A percentile compares a stretch with the other conserved stretches of the same genome.
Evolutionary conservation across 2,113 vertebrate genomes (phyloP).

Genomic region (Prunella himalayana): DNA sequence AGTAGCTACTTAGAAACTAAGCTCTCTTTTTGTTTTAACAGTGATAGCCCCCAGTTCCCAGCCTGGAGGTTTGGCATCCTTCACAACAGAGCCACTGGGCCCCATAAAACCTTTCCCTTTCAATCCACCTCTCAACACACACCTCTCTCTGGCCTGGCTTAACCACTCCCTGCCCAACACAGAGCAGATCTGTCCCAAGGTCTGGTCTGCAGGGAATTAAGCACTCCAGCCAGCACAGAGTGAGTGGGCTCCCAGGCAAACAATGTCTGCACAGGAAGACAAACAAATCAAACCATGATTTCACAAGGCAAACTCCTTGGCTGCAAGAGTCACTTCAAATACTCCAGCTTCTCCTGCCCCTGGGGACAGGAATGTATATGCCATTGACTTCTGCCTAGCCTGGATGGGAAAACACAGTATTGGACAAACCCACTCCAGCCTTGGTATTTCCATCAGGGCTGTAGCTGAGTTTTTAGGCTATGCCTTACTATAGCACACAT

Average conservation of each 20-base stretch:
- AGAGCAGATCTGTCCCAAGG: rapidly evolving
- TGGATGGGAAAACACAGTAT: background rate
- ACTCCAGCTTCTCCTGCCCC: background rate
- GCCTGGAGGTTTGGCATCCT: background rate
- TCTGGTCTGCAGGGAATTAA: background rate
- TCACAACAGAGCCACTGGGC: background rate
- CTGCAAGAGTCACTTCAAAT: background rate
- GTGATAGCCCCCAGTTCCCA: background rate
- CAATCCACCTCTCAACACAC: background rate
- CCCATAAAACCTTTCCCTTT: background rate
- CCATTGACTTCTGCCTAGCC: background rate
- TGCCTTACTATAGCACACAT: background rate
- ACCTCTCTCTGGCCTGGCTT: background rate
- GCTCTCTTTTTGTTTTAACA: background rate
- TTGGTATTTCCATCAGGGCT: background rate
- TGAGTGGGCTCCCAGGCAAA: background rate
- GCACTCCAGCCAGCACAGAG: background rate
- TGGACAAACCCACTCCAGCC: background rate
- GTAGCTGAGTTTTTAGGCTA: background rate
- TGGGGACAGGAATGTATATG: background rate
- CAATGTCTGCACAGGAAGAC: background rate
- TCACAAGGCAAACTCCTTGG: background rate
- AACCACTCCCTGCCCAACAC: background rate
- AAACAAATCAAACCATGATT: background rate
- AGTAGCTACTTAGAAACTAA: conserved; percentile 19